Evolutionary conservation across 2,113 vertebrate genomes (phyloP).

Genomic region (Eublepharis macularius): DNA sequence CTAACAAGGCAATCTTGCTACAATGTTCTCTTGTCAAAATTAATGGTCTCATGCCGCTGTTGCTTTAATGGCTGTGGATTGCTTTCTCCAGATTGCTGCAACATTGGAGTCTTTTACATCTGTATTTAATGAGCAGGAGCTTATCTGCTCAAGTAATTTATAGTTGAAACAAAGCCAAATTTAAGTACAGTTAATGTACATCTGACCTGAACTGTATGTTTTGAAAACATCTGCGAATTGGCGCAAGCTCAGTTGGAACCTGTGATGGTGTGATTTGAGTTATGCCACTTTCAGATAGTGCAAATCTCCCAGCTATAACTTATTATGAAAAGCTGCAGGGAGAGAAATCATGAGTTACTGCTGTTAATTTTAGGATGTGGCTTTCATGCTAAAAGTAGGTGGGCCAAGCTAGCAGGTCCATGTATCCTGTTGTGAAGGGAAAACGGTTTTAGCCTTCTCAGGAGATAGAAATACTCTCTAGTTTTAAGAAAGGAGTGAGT

Average conservation of each 20-base stretch:
- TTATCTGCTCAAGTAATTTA: constrained; percentile 27
- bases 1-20: constrained; percentile 70
- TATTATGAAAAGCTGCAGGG: not conserved
- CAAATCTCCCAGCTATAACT: constrained; percentile 11
- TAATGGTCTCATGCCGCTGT: constrained; percentile 35
- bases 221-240: constrained; percentile 30
- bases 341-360: not conserved
- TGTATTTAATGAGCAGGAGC: constrained; percentile 8
- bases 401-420: not conserved
- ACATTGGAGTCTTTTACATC: not conserved
- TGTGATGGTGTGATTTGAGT: constrained; percentile 21
- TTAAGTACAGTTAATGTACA: constrained; percentile 2
- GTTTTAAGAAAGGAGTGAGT: too few relatives aligned
- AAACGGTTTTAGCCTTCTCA: too few relatives aligned
- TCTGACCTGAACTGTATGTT: constrained; percentile 12
- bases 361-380: not conserved
- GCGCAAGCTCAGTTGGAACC: constrained; percentile 10
- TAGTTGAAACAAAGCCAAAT: not conserved
- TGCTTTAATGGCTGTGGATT: constrained; percentile 30
- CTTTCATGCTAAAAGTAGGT: not conserved
- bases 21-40: constrained; percentile 67
- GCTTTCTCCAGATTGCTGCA: constrained; percentile 28
- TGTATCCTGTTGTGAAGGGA: too few relatives aligned
- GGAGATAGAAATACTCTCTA: too few relatives aligned
- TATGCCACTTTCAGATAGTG: constrained; percentile 13